phyloP scores from a whole-genome alignment of 2,113 vertebrate genomes.

The Butorides virescens region DNA sequence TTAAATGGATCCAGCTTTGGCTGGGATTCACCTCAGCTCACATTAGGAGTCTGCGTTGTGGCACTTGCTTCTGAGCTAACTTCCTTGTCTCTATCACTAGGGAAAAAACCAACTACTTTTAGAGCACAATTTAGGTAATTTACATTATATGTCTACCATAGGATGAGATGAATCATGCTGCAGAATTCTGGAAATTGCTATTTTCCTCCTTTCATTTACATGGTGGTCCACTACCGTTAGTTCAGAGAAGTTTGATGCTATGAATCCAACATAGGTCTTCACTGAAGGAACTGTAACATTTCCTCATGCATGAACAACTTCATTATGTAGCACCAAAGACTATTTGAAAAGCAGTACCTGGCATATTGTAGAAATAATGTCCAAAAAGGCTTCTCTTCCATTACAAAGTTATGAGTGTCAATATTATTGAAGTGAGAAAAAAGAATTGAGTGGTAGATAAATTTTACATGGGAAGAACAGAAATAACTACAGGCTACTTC shows the following conservation, averaged over 20 bases:
- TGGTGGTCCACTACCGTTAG: not conserved
- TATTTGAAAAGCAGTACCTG: not conserved
- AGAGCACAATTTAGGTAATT: not conserved
- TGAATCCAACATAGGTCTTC: not conserved
- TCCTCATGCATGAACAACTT: not conserved
- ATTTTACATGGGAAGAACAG: not conserved
- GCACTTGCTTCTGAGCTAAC: not conserved
- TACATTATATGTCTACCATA: not conserved
- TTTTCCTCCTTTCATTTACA: not conserved
- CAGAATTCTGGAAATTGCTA: not conserved
- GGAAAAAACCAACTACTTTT: not conserved
- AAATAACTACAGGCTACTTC: not conserved
- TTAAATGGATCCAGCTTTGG: not conserved
- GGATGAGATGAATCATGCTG: not conserved
- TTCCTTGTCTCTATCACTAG: not conserved
- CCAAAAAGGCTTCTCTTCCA: not conserved
- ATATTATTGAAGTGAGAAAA: not conserved
- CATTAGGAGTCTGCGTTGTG: not conserved
- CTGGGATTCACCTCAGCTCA: not conserved
- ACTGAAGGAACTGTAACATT: not conserved
- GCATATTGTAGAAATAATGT: not conserved
- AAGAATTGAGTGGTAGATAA: not conserved
- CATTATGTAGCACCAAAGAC: not conserved
- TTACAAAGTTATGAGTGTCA: not conserved
- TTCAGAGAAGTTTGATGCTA: not conserved